These are phyloP conservation scores for Sericinus montela DNA, from an alignment of 2,888 invertebrate species.

Conservation along the genomic window DNA sequence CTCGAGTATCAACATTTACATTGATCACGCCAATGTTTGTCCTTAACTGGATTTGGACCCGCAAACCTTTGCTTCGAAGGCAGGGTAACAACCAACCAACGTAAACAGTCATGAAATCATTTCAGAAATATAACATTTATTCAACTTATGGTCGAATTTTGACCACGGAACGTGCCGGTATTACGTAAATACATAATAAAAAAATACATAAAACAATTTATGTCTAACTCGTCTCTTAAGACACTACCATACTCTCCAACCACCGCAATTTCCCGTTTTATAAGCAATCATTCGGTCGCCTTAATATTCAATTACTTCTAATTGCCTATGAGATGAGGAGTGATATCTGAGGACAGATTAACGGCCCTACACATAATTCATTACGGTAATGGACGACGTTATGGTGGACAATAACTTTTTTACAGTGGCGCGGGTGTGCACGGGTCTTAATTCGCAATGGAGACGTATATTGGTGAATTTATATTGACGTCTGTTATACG, in stretches of 20 bases:
- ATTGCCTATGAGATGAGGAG: slow-evolving; percentile 45
- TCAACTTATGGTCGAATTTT: too few species aligned
- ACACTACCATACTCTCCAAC: slow-evolving; percentile 28
- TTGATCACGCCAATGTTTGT: too few species aligned
- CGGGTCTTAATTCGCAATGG: slow-evolving; percentile 22
- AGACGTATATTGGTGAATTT: slow-evolving; percentile 4
- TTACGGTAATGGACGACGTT: slow-evolving; percentile 61
- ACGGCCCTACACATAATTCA: slow-evolving; percentile 64
- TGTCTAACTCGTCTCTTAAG: background rate
- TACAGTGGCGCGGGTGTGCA: slow-evolving; percentile 27
- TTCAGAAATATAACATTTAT: too few species aligned
- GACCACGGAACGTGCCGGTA: too few species aligned
- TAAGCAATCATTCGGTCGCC: slow-evolving; percentile 53
- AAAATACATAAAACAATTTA: background rate
- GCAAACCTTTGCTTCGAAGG: too few species aligned
- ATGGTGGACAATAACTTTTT: slow-evolving; percentile 48
- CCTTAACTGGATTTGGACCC: too few species aligned
- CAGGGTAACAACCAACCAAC: too few species aligned
- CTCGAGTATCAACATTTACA: too few species aligned
- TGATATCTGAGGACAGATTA: slow-evolving; percentile 39
- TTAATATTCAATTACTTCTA: slow-evolving; percentile 67
- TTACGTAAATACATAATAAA: too few species aligned
- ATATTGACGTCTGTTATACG: slow-evolving; percentile 4
- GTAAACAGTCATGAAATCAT: too few species aligned
- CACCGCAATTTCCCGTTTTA: slow-evolving; percentile 50